Evolutionary conservation across 2,797 vertebrate genomes (phyloP).

Genomic region (Myiotriccus ornatus): DNA sequence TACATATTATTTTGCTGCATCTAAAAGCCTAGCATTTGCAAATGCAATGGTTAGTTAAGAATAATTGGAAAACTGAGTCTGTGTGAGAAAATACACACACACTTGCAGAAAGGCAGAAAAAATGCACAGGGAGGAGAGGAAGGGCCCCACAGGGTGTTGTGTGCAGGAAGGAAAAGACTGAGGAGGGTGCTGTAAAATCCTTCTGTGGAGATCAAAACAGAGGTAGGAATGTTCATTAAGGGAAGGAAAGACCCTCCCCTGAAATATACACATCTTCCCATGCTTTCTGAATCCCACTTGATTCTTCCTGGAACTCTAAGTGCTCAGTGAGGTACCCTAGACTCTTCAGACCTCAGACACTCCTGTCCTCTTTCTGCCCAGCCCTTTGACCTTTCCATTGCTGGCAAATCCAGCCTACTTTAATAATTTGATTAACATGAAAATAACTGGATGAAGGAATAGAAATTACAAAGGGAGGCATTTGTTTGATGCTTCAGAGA

Average conservation of each 20-base stretch:
- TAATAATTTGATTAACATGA: background rate
- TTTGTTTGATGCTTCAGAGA: background rate
- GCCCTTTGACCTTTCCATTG: background rate
- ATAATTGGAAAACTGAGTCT: background rate
- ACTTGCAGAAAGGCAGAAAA: background rate
- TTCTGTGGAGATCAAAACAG: background rate
- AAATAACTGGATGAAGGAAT: background rate
- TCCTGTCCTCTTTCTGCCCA: background rate
- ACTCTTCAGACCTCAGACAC: background rate
- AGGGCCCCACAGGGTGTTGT: background rate
- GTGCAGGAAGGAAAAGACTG: background rate
- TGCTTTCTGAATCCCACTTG: background rate
- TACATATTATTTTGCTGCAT: background rate
- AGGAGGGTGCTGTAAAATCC: background rate
- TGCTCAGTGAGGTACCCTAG: background rate
- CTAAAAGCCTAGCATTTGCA: background rate
- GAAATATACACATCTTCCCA: background rate
- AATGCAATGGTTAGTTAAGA: background rate
- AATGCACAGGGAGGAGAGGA: background rate
- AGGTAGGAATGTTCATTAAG: background rate
- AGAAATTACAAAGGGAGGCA: background rate
- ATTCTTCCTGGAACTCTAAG: background rate
- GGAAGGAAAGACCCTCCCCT: background rate
- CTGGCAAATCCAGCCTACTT: background rate
- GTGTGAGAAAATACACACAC: background rate